Evolutionary conservation across 1,140 invertebrate species (phyloP).

Genomic region (Anastatus disparis): DNA sequence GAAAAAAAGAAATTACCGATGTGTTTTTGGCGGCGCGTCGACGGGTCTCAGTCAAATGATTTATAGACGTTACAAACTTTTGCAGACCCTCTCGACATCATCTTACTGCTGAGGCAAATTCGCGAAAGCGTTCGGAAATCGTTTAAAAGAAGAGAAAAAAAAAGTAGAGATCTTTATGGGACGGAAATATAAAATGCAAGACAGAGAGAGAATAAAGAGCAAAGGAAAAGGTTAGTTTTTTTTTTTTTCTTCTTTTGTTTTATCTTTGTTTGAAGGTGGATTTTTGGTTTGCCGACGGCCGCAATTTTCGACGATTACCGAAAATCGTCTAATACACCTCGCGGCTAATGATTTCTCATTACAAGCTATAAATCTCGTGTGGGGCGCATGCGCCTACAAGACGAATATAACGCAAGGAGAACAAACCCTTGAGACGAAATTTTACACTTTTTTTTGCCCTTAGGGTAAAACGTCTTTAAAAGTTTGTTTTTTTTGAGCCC

Average conservation of each 20-base stretch:
- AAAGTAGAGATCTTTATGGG: background rate
- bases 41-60: conserved; percentile 30
- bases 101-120: conserved; percentile 28
- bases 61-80: conserved; percentile 25
- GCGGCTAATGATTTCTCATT: conserved; percentile 67
- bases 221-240: no score
- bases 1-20: conserved; percentile 15
- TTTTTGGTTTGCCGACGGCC: no score
- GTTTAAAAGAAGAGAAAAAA: conserved; percentile 20
- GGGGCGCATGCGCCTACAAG: conserved; percentile 36
- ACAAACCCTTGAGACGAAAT: no score
- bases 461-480: no score
- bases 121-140: conserved; percentile 23
- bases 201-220: background rate
- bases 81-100: conserved; percentile 8
- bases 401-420: no score
- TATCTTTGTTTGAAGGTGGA: no score
- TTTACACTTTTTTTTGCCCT: no score
- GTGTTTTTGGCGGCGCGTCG: conserved; percentile 34
- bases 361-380: conserved; percentile 67
- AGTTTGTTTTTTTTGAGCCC: no score
- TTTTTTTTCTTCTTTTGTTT: no score
- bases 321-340: conserved; percentile 65
- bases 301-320: conserved; percentile 64
- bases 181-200: conserved; percentile 10